These are phyloP conservation scores for Tapirus indicus DNA, from an alignment of 2,797 vertebrate species.

Conservation along the genomic window DNA sequence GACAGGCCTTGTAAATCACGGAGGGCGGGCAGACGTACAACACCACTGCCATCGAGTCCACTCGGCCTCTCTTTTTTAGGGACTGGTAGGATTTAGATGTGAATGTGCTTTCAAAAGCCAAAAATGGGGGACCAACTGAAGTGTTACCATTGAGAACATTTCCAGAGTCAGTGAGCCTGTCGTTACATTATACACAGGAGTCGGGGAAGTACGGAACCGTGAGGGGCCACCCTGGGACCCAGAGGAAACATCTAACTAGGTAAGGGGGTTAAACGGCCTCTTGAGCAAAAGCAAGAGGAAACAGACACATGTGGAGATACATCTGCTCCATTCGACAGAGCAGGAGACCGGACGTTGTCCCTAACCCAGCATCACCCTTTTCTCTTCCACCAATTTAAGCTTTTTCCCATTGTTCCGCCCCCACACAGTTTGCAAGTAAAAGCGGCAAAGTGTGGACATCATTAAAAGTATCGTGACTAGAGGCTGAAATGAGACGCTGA, in stretches of 20 bases:
- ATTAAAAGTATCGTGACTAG: slow-evolving; percentile 80
- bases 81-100: background rate
- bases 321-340: slow-evolving; percentile 43
- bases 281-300: slow-evolving; percentile 6
- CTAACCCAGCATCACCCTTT: slow-evolving; percentile 48
- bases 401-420: slow-evolving; percentile 68
- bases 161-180: rapidly evolving
- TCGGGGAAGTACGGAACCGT: background rate
- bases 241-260: background rate
- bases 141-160: background rate
- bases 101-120: background rate
- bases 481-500: slow-evolving; percentile 80
- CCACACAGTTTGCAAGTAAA: slow-evolving; percentile 75
- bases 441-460: slow-evolving; percentile 82
- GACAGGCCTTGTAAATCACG: background rate
- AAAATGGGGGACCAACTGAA: background rate
- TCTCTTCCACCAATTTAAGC: slow-evolving; percentile 62
- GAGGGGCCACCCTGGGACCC: background rate
- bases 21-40: background rate
- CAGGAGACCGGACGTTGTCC: slow-evolving; percentile 29
- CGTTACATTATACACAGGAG: rapidly evolving
- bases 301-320: slow-evolving; percentile 49
- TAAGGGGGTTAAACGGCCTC: slow-evolving; percentile 51
- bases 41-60: rapidly evolving
- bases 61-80: background rate